phyloP scores from a whole-genome alignment of 2,888 invertebrate genomes.

The Hypomecis atomaria region DNA sequence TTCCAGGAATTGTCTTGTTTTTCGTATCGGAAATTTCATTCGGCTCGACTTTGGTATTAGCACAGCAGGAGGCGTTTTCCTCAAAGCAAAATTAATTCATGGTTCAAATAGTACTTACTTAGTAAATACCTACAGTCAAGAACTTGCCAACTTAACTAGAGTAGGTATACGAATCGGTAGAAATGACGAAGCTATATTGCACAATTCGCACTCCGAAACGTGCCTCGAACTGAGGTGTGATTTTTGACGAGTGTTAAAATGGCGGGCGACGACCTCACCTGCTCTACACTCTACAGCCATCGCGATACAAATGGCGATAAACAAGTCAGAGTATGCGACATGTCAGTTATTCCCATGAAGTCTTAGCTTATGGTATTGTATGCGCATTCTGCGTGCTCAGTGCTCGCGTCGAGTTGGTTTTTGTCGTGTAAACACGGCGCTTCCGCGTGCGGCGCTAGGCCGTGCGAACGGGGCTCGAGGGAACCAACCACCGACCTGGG shows the following conservation, averaged over 20 bases:
- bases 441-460: constrained; percentile 67
- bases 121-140: constrained; percentile 11
- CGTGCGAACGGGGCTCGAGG: constrained; percentile 80
- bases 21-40: constrained; percentile 43
- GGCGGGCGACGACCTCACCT: constrained; percentile 40
- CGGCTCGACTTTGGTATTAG: constrained; percentile 45
- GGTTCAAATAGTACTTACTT: constrained; percentile 13
- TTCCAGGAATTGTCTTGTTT: constrained; percentile 49
- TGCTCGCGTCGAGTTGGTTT: constrained; percentile 62
- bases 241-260: constrained; percentile 37
- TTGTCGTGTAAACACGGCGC: constrained; percentile 69
- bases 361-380: constrained; percentile 58
- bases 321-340: constrained; percentile 39
- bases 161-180: constrained; percentile 4
- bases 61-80: constrained; percentile 28
- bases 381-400: constrained; percentile 59
- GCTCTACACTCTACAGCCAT: constrained; percentile 27
- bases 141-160: constrained; percentile 15
- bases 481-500: constrained; percentile 69
- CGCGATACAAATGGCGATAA: constrained; percentile 40
- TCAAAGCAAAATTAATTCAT: constrained; percentile 18
- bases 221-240: constrained; percentile 27
- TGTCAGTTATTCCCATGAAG: constrained; percentile 57
- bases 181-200: constrained; percentile 29
- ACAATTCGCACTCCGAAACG: constrained; percentile 33